Conservation (phyloP, 2,113 vertebrate species). For the Ranitomeya variabilis region DNA sequence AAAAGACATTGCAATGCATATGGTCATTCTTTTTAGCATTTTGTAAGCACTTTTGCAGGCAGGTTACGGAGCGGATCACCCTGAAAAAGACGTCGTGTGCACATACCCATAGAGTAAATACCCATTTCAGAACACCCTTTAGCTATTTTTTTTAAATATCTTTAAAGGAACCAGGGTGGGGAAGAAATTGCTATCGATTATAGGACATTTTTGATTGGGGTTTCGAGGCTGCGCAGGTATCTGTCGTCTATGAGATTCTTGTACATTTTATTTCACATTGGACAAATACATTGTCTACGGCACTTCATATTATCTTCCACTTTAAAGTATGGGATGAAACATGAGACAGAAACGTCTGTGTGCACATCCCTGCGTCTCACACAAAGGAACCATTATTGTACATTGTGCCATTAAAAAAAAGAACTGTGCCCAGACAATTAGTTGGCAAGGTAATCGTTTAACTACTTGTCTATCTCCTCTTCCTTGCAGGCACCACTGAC, state of each 20-base stretch:
- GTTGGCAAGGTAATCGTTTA: constrained; percentile 33
- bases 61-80: too few relatives aligned
- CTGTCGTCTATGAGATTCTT: background rate
- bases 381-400: constrained; percentile 51
- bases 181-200: background rate
- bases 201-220: background rate
- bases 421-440: constrained; percentile 36
- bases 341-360: background rate
- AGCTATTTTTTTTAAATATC: too few relatives aligned
- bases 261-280: background rate
- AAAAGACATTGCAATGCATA: too few relatives aligned
- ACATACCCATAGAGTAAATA: too few relatives aligned
- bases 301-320: background rate
- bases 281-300: background rate
- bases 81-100: too few relatives aligned
- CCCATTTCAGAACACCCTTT: too few relatives aligned
- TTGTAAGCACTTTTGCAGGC: too few relatives aligned
- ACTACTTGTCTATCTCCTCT: constrained; percentile 33
- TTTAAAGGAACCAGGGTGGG: too few relatives aligned
- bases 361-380: background rate
- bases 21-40: too few relatives aligned
- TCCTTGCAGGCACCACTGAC: constrained; percentile 25
- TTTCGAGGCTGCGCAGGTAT: background rate
- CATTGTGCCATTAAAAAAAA: background rate
- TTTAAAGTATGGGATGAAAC: background rate